These are phyloP conservation scores for Ficedula albicollis DNA, from an alignment of 2,797 vertebrate genomes.

Conservation along the genomic window DNA sequence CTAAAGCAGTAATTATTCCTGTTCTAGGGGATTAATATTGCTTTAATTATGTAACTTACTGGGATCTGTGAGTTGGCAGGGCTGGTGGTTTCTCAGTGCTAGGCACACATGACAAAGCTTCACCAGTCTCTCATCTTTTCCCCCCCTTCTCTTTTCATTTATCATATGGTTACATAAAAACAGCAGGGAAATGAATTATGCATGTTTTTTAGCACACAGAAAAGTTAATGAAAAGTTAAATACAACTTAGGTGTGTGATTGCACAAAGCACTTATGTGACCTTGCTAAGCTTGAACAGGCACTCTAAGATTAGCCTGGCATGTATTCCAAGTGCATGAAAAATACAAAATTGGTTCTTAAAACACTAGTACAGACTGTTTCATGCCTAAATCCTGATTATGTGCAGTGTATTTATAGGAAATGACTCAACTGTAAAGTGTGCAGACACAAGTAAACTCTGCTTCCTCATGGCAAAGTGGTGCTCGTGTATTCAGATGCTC, in stretches of 20 bases:
- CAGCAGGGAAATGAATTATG: conserved; percentile 43
- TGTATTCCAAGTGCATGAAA: conserved; percentile 38
- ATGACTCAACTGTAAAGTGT: conserved; percentile 32
- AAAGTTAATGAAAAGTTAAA: conserved; percentile 64
- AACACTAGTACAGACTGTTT: conserved; percentile 20
- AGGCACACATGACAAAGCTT: neutral
- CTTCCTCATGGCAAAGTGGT: neutral
- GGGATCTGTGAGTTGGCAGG: neutral
- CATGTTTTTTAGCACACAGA: conserved; percentile 21
- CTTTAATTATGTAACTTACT: conserved; percentile 22
- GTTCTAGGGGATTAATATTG: conserved; percentile 21
- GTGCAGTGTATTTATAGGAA: conserved; percentile 35
- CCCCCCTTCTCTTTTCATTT: neutral
- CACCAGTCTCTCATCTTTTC: neutral
- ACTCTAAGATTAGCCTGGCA: conserved; percentile 46
- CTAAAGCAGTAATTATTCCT: conserved; percentile 34
- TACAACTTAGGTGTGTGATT: conserved; percentile 22
- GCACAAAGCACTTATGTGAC: conserved; percentile 43
- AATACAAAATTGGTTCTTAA: neutral
- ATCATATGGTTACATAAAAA: conserved; percentile 39
- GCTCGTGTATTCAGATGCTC: neutral
- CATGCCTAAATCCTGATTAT: conserved; percentile 34
- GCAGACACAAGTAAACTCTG: neutral
- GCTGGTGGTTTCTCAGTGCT: neutral
- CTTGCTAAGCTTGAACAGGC: conserved; percentile 47